Evolutionary conservation across 1,140 invertebrate genomes (phyloP).

Genomic region (Tetragonula clypearis): DNA sequence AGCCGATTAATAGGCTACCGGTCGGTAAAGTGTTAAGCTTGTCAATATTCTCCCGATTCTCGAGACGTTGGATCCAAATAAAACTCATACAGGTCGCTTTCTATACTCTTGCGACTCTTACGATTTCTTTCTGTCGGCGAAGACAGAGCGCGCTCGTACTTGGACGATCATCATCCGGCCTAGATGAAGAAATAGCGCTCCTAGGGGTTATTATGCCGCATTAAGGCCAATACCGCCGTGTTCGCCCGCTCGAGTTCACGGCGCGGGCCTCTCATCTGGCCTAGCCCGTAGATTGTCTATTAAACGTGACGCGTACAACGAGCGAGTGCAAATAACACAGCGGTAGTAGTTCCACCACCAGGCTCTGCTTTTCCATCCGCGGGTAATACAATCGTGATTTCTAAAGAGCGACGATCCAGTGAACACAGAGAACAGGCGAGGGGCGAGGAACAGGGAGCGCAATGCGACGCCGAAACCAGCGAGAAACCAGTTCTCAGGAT

Average conservation of each 20-base stretch:
- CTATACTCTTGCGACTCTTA: background rate
- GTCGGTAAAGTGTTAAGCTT: too few relatives aligned
- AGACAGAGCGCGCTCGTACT: background rate
- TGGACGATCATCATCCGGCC: too few relatives aligned
- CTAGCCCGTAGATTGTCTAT: conserved; percentile 53
- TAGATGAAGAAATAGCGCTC: conserved; percentile 19
- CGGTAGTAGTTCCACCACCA: too few relatives aligned
- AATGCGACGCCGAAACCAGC: conserved; percentile 49
- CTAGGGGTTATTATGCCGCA: conserved; percentile 41
- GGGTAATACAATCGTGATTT: conserved; percentile 63
- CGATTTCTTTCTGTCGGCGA: background rate
- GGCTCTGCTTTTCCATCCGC: conserved; percentile 23
- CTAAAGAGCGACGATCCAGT: background rate
- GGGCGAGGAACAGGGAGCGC: conserved; percentile 40
- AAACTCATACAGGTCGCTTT: too few relatives aligned
- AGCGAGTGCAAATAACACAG: background rate
- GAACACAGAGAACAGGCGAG: background rate
- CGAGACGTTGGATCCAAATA: too few relatives aligned
- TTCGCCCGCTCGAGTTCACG: conserved; percentile 18
- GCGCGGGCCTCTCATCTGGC: background rate
- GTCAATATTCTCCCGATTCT: too few relatives aligned
- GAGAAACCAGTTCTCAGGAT: conserved; percentile 66
- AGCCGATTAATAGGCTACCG: too few relatives aligned
- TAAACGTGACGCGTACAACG: conserved; percentile 28
- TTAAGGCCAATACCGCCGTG: conserved; percentile 54